Evolutionary conservation across 2,888 invertebrate species (phyloP).

Genomic region (Unio delphinus): DNA sequence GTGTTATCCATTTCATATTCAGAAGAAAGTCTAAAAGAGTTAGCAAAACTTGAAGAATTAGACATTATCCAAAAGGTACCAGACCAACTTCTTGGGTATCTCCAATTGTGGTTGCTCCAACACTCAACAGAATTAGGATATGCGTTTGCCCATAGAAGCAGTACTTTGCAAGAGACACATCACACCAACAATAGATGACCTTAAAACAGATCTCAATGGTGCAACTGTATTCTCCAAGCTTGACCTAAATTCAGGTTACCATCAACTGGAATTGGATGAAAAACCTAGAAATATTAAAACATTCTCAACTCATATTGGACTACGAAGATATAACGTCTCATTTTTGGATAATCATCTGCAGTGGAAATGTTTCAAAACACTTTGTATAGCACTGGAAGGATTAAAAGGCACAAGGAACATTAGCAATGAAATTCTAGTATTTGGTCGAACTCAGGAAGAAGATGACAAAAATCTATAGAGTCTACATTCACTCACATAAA

Average conservation of each 20-base stretch:
- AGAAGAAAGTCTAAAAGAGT: constrained; percentile 29
- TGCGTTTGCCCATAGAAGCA: constrained; percentile 40
- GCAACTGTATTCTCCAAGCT: constrained; percentile 30
- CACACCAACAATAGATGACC: constrained; percentile 42
- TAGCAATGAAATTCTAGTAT: constrained; percentile 23
- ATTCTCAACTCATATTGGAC: constrained; percentile 7
- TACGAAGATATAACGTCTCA: constrained; percentile 2
- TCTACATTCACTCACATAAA: constrained; percentile 8
- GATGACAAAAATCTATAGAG: constrained; percentile 14
- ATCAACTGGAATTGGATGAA: constrained; percentile 13
- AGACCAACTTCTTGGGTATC: constrained; percentile 45
- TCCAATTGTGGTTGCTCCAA: constrained; percentile 36
- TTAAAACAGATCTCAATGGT: constrained; percentile 29
- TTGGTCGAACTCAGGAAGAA: constrained; percentile 12
- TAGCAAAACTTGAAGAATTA: constrained; percentile 21
- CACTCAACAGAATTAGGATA: constrained; percentile 26
- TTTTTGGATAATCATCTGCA: constrained; percentile 11
- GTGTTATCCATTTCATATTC: constrained; percentile 20
- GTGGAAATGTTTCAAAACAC: not conserved
- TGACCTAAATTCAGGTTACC: constrained; percentile 28
- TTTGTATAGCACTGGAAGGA: constrained; percentile 3
- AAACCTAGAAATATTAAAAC: constrained; percentile 26
- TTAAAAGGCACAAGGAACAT: constrained; percentile 16
- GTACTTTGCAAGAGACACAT: constrained; percentile 35
- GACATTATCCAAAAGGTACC: constrained; percentile 41